These are phyloP conservation scores for Istiophorus platypterus DNA, from an alignment of 2,113 vertebrate species.

Conservation along the genomic window DNA sequence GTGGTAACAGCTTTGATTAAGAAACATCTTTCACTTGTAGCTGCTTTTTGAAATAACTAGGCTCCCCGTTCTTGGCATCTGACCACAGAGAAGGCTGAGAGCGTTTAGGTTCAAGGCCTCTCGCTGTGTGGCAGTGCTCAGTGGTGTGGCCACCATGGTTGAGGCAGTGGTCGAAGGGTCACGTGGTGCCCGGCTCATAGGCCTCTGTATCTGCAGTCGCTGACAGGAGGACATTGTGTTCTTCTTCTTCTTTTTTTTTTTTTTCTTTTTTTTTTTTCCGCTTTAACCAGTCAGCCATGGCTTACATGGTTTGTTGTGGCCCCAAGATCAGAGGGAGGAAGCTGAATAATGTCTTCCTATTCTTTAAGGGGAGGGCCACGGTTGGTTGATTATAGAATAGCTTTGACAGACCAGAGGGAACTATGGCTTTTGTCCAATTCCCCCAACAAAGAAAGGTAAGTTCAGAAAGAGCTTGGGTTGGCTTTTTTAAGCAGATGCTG, in stretches of 20 bases:
- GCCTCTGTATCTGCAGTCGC: slow-evolving; percentile 75
- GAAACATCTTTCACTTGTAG: slow-evolving; percentile 47
- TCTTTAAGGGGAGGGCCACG: slow-evolving; percentile 85
- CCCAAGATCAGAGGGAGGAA: slow-evolving; percentile 86
- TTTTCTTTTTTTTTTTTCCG: slow-evolving; percentile 60
- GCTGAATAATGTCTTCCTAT: slow-evolving; percentile 89
- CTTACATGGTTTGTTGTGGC: slow-evolving; percentile 86
- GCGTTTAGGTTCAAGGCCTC: slow-evolving; percentile 68
- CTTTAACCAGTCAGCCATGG: slow-evolving; percentile 85
- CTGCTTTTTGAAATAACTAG: slow-evolving; percentile 42
- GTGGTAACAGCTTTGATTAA: slow-evolving; percentile 56
- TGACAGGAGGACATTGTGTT: slow-evolving; percentile 82
- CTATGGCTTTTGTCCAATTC: slow-evolving; percentile 86
- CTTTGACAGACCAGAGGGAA: slow-evolving; percentile 85
- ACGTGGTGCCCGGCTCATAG: slow-evolving; percentile 71
- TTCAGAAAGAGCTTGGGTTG: slow-evolving; percentile 75
- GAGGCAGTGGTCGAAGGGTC: slow-evolving; percentile 60
- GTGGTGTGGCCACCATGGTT: slow-evolving; percentile 67
- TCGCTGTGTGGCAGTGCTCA: slow-evolving; percentile 67
- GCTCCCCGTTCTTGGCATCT: slow-evolving; percentile 53
- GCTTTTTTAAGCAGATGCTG: slow-evolving; percentile 79
- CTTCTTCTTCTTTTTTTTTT: slow-evolving; percentile 69
- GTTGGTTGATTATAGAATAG: slow-evolving; percentile 86
- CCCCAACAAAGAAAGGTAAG: slow-evolving; percentile 80
- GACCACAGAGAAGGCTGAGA: slow-evolving; percentile 48